These are phyloP conservation scores for Platanista minor DNA, from an alignment of 2,113 vertebrate species.

Conservation along the genomic window DNA sequence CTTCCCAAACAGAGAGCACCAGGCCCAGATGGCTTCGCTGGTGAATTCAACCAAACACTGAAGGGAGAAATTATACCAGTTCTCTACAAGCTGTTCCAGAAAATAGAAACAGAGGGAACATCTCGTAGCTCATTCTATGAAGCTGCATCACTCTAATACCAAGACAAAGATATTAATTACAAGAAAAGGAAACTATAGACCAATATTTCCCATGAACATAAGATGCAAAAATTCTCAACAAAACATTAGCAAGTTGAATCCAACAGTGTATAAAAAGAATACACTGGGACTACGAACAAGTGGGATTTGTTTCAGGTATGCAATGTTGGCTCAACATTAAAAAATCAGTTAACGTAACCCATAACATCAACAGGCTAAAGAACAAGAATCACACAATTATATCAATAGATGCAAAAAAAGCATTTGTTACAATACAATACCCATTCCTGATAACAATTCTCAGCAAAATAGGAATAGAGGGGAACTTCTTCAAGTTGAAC, in stretches of 20 bases:
- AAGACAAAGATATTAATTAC: background rate
- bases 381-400: accelerated
- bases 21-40: background rate
- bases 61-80: background rate
- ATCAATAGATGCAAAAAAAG: background rate
- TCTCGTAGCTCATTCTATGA: background rate
- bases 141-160: accelerated
- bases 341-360: accelerated
- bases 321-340: too few species aligned
- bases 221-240: background rate
- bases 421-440: background rate
- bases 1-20: background rate
- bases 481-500: too few species aligned
- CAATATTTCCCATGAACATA: too few species aligned
- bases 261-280: background rate
- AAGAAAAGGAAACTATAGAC: background rate
- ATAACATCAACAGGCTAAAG: background rate
- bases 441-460: background rate
- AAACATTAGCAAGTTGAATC: too few species aligned
- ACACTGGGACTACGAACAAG: accelerated
- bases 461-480: background rate
- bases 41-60: background rate
- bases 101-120: background rate
- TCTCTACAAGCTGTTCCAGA: background rate
- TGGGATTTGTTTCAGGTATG: background rate